These are phyloP conservation scores for Heloderma charlesbogerti DNA, from an alignment of 2,113 vertebrate genomes.

Conservation along the genomic window DNA sequence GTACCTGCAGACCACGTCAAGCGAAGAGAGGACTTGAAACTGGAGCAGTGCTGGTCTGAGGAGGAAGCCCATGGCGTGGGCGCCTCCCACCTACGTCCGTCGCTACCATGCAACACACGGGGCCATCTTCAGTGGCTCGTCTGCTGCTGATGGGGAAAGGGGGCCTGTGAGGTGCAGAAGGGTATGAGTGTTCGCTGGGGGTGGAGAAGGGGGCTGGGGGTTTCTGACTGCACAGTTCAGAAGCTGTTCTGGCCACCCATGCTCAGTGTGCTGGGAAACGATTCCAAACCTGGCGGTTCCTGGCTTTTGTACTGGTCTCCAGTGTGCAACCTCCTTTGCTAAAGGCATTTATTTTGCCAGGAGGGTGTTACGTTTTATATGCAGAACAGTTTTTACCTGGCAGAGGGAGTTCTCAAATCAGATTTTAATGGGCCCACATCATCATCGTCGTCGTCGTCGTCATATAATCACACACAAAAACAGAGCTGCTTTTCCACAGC, in stretches of 20 bases:
- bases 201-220: too few species aligned
- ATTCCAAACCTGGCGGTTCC: background rate
- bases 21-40: too few species aligned
- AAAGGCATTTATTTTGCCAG: background rate
- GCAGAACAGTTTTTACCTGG: background rate
- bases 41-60: too few species aligned
- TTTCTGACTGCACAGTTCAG: background rate
- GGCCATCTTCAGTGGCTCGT: too few species aligned
- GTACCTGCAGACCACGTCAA: too few species aligned
- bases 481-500: background rate
- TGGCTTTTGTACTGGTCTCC: background rate
- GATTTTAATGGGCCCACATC: background rate
- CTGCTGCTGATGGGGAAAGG: background rate
- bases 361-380: background rate
- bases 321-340: too few species aligned
- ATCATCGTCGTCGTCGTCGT: background rate
- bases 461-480: background rate
- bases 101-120: background rate
- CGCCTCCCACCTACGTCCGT: too few species aligned
- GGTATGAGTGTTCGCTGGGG: background rate
- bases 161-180: background rate
- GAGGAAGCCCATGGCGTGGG: too few species aligned
- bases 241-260: conserved; percentile 6
- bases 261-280: too few species aligned
- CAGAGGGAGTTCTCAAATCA: background rate